Evolutionary conservation across 1,140 invertebrate species (phyloP), one percentile per base, ranked within the genome.

Genomic region (Pseudomyrmex cubaensis): DNA sequence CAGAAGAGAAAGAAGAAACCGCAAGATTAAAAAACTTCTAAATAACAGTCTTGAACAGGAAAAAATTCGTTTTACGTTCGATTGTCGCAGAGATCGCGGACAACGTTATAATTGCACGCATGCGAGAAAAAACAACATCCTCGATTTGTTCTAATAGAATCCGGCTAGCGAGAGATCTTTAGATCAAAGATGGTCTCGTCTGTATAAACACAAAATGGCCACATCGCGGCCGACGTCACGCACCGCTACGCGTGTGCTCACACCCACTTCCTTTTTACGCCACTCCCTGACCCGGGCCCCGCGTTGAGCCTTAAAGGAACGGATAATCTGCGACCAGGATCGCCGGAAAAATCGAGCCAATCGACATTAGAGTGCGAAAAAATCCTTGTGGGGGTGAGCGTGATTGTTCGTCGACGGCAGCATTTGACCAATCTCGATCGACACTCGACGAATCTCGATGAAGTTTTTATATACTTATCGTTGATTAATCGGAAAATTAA

Each of bases 241-340:
- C 94, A 93, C 90, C 92, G 94, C 90, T 92, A 94, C 93, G 90
- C 93, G 91, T 90, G 90, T 92, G 93, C 92, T 94, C 94, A 94
- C 93, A 94, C 94, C 94, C 94, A 94, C 93, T 94, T 94, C 94
- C 94, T 94, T 93, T 93, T 94, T 94, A 93, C 88, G 93, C 94
- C 94, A 94, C 94, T 94, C 94, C 93, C 94, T 93, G 92, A 87
- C 67, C 84, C 84, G 59, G 70, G 63, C 74, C 35, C 84, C 46
- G 77, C 77, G 54, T 77, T 25, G 74, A 52, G 17, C 62, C 46
- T 52, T 44, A 15, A 35, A 66, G 59, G 54, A 84, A 56, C 86
- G 52, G 73, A 80, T 74, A 72, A 72, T 78, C 61, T 54, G 44
- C 54, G 56, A 72, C 35, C 15, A 35, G 44, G n/a, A 82, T 72